Conservation (phyloP, 2,797 vertebrate genomes). For the Bovichtus diacanthus region DNA sequence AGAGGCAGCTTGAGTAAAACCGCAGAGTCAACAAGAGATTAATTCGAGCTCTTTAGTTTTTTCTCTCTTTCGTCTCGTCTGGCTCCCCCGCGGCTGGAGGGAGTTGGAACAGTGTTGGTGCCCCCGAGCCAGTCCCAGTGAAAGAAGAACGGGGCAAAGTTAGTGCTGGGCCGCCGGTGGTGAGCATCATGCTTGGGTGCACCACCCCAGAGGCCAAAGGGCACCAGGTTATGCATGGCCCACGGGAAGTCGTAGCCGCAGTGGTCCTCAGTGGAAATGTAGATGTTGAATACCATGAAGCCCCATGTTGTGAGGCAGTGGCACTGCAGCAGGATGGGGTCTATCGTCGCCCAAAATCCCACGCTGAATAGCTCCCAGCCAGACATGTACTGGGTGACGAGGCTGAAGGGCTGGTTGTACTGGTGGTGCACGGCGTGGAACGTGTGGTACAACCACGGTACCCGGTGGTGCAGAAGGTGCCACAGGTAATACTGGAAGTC, state of each 20-base stretch:
- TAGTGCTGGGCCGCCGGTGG: constrained; percentile 84
- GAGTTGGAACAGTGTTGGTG: constrained; percentile 62
- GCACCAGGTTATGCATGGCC: constrained; percentile 86
- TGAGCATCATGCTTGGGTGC: constrained; percentile 85
- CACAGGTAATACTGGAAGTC: constrained; percentile 90
- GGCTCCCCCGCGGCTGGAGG: constrained; percentile 46
- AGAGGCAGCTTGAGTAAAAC: constrained; percentile 34
- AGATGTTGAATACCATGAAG: constrained; percentile 89
- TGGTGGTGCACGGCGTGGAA: constrained; percentile 89
- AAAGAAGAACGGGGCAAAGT: constrained; percentile 88
- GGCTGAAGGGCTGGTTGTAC: constrained; percentile 86
- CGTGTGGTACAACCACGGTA: constrained; percentile 87
- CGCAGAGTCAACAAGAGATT: constrained; percentile 47
- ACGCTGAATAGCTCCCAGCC: constrained; percentile 88
- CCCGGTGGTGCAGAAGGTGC: constrained; percentile 87
- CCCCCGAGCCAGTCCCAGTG: constrained; percentile 89
- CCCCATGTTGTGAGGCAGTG: constrained; percentile 88
- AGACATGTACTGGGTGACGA: constrained; percentile 87
- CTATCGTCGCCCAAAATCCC: constrained; percentile 87
- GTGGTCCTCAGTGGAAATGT: constrained; percentile 88
- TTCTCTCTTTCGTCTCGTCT: constrained; percentile 60
- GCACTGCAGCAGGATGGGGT: constrained; percentile 86
- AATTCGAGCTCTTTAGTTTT: constrained; percentile 60
- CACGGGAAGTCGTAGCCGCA: constrained; percentile 89
- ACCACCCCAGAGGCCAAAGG: constrained; percentile 88